Base-by-base conservation (phyloP, 2,888 invertebrate species). In the Lucinisca nassula region DNA sequence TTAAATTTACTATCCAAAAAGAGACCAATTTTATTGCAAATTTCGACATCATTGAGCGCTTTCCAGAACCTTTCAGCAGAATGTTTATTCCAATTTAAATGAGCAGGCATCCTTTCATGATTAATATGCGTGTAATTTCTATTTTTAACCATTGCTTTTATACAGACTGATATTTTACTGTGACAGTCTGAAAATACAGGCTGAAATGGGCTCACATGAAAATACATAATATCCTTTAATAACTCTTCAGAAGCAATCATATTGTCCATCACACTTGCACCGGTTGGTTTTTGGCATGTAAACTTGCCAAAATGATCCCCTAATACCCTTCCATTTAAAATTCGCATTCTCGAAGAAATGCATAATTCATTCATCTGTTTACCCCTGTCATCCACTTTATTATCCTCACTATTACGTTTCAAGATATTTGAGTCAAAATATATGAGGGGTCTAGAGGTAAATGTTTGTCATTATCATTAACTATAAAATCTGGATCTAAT, bases 341-440 rank as follows among this genome's bases (percentile, higher is more conserved):
- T 67, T 67, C 67, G 32, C 67, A 67, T 67, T 67, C 67, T 67
- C 35, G 67, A 35, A 3, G 35, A 32, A 35, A 67, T 67, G 12
- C 67, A 67, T 67, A 67, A 67, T 35, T 67, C 67, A 67, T 67
- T 67, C 35, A 67, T 24, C 67, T 67, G 67, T 67, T 67, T 67
- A 67, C 35, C 35, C 35, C 67, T 67, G 32, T 67, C 67, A 67
- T 67, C 35, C 32, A 67, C 67, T 67, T 67, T 67, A 35, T 14
- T 67, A 67, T 67, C 67, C 35, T 67, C 67, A 67, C 67, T 67
- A 35, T 67, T 67, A 35, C 67, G 35, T 17, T 67, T 32, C 67
- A 67, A 67, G 35, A 67, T 67, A 67, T 67, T 35, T 2, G 67
- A 67, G 67, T 67, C 67, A 67, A 67, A 35, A 67, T 67, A 67